These are phyloP conservation scores for Poecilia picta DNA, from an alignment of 2,797 vertebrate genomes.

Conservation along the genomic window DNA sequence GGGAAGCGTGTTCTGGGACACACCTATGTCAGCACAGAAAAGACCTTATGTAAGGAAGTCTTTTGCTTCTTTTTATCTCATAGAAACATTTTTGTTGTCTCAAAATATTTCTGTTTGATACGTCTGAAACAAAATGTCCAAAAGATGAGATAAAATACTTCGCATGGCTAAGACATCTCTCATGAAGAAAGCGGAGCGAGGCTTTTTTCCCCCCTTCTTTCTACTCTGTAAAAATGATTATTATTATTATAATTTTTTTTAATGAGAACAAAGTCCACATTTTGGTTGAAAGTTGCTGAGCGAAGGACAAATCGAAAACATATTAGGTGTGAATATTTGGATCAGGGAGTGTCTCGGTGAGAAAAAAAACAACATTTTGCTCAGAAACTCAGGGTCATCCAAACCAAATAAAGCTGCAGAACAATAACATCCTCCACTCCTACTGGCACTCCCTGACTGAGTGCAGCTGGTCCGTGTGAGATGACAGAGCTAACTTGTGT, in stretches of 20 bases:
- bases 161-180: not conserved
- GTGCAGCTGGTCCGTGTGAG: not conserved
- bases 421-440: slow-evolving; percentile 7
- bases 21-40: slow-evolving; percentile 8
- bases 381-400: slow-evolving; percentile 2
- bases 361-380: not conserved
- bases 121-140: not conserved
- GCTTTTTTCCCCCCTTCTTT: not conserved
- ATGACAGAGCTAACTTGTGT: not conserved
- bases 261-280: slow-evolving; percentile 49
- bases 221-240: slow-evolving; percentile 21
- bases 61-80: slow-evolving; percentile 19
- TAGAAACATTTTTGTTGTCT: not conserved
- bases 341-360: not conserved
- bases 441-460: slow-evolving; percentile 7
- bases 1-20: slow-evolving; percentile 11
- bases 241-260: slow-evolving; percentile 20
- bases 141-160: not conserved
- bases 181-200: not conserved
- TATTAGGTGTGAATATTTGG: not conserved
- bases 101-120: not conserved
- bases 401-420: slow-evolving; percentile 3
- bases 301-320: not conserved
- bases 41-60: not conserved
- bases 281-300: not conserved